Percentiles rank a stretch among this genome's conserved stretches.
phyloP scores from a whole-genome alignment of 2,113 vertebrate genomes.

The Heptranchias perlo region DNA sequence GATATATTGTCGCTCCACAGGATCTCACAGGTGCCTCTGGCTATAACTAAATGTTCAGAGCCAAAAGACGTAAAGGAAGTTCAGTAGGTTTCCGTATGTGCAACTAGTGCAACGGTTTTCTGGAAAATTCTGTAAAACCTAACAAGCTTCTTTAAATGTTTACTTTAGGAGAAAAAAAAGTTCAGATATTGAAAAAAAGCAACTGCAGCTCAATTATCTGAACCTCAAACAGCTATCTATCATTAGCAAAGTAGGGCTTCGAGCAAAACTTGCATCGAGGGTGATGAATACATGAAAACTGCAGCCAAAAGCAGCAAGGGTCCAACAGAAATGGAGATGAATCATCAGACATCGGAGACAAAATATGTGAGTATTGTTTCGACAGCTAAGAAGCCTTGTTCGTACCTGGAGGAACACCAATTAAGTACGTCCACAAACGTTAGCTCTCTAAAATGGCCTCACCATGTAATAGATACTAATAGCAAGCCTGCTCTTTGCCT shows the following conservation, averaged over 20 bases:
- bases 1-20: not conserved
- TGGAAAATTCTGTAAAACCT: not conserved
- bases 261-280: not conserved
- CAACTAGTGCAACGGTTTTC: not conserved
- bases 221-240: not conserved
- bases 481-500: not conserved
- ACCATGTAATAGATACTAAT: not conserved
- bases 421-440: not conserved
- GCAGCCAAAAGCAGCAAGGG: not conserved
- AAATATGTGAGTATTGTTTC: not conserved
- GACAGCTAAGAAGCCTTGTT: not conserved
- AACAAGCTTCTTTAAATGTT: not conserved
- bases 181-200: not conserved
- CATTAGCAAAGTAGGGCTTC: not conserved
- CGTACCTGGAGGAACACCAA: not conserved
- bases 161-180: not conserved
- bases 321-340: not conserved
- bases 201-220: not conserved
- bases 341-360: not conserved
- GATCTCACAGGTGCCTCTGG: not conserved
- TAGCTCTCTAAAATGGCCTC: not conserved
- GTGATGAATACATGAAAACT: not conserved
- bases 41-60: not conserved
- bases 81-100: not conserved
- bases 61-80: not conserved